A percentile compares a stretch with the other conserved stretches of the same genome.
phyloP scores from a whole-genome alignment of 2,888 invertebrate genomes.

The Rhamphomyia laevipes region DNA sequence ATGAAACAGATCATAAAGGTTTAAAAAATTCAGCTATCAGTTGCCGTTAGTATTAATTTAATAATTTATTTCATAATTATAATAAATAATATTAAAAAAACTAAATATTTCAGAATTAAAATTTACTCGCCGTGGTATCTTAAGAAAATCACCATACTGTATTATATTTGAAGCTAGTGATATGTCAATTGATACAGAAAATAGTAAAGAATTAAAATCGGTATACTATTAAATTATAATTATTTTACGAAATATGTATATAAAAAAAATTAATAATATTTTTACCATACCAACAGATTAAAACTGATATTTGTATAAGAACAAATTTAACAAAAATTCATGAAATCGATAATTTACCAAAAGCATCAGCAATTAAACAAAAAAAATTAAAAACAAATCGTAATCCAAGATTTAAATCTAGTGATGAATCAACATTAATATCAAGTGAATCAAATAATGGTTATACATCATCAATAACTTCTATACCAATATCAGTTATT shows the following conservation, averaged over 20 bases:
- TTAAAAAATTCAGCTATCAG: slow-evolving; percentile 31
- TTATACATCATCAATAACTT: slow-evolving; percentile 11
- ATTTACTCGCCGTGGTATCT: slow-evolving; percentile 29
- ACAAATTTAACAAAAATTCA: slow-evolving; percentile 29
- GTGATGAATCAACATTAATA: no score
- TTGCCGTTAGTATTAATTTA: slow-evolving; percentile 28
- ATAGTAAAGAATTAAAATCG: slow-evolving; percentile 14
- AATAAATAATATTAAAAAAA: background rate
- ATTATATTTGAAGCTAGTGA: slow-evolving; percentile 43
- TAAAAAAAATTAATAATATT: slow-evolving; percentile 7
- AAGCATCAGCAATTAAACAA: slow-evolving; percentile 25
- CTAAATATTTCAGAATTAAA: slow-evolving; percentile 23
- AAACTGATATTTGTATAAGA: slow-evolving; percentile 37
- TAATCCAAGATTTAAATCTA: no score
- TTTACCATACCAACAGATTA: slow-evolving; percentile 21
- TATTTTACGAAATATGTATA: background rate
- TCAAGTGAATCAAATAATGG: slow-evolving; percentile 19
- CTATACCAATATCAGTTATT: slow-evolving; percentile 16
- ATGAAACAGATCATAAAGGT: slow-evolving; percentile 32
- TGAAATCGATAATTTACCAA: slow-evolving; percentile 26
- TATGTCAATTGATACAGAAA: slow-evolving; percentile 32
- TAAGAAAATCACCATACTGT: slow-evolving; percentile 37
- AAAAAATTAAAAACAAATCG: no score
- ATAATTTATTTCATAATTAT: background rate
- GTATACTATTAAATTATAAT: slow-evolving; percentile 14